These are phyloP conservation scores for Trididemnum nubilum DNA, from an alignment of 23 tunicate genomes.

Conservation along the genomic window DNA sequence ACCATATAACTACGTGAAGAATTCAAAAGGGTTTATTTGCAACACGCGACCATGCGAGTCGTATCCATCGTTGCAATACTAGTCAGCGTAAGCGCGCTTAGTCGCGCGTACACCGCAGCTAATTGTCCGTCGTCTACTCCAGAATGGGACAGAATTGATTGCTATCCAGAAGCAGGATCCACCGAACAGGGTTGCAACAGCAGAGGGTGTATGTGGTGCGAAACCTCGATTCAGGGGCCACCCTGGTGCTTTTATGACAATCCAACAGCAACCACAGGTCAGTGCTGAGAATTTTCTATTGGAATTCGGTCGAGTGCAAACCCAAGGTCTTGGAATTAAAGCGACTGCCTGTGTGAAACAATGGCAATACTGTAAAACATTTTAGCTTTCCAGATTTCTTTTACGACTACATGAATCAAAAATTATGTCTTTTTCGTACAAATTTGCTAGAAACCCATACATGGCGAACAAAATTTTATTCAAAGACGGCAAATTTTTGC, in stretches of 20 bases:
- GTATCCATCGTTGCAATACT: neutral
- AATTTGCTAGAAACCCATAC: too few species aligned
- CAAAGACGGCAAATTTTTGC: too few species aligned
- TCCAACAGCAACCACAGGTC: neutral
- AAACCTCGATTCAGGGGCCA: slow-evolving; percentile 56
- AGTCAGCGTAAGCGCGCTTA: neutral
- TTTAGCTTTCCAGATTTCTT: too few species aligned
- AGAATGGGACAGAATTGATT: slow-evolving; percentile 74
- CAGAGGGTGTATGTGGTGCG: slow-evolving; percentile 94
- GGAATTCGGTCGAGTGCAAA: too few species aligned
- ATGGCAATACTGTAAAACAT: too few species aligned
- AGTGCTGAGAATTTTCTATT: neutral
- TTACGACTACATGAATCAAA: too few species aligned
- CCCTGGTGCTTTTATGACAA: slow-evolving; percentile 92
- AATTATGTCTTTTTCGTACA: too few species aligned
- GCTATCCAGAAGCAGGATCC: slow-evolving; percentile 74
- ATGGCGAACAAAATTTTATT: too few species aligned
- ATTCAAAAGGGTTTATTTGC: neutral
- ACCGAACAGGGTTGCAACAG: slow-evolving; percentile 57
- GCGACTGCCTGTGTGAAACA: too few species aligned
- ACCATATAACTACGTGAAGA: neutral
- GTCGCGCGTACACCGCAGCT: slow-evolving; percentile 69
- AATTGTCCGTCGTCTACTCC: slow-evolving; percentile 80
- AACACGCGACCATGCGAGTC: neutral
- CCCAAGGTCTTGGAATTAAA: too few species aligned